Conservation (phyloP, 2,888 invertebrate genomes). For the Gasteruption jaculator region DNA sequence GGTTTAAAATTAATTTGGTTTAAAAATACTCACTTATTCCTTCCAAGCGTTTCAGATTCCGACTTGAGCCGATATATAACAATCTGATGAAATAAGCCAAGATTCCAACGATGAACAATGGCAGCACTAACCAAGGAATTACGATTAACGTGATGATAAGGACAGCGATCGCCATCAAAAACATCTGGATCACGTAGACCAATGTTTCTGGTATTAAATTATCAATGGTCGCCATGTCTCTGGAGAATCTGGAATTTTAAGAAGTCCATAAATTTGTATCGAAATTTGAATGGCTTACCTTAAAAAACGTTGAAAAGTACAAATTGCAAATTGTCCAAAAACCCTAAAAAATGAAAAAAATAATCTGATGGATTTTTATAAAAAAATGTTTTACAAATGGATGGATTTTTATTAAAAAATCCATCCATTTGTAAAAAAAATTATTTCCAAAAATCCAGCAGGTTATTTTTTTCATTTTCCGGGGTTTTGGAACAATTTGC, state of each 20-base stretch:
- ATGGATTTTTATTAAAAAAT: neutral
- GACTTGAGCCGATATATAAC: slow-evolving; percentile 73
- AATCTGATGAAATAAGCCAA: slow-evolving; percentile 71
- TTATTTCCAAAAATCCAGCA: no score
- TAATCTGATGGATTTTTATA: no score
- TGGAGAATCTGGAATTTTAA: slow-evolving; percentile 74
- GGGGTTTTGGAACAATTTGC: no score
- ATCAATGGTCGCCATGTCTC: slow-evolving; percentile 75
- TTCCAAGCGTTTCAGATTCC: slow-evolving; percentile 76
- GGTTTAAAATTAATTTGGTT: no score
- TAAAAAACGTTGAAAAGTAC: no score
- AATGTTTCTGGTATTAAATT: slow-evolving; percentile 60
- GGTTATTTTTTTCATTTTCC: no score
- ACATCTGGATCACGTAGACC: slow-evolving; percentile 67
- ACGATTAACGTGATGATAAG: slow-evolving; percentile 66
- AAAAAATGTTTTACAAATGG: neutral
- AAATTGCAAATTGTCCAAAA: no score
- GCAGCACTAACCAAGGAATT: slow-evolving; percentile 69
- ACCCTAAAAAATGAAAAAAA: no score
- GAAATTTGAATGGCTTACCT: no score
- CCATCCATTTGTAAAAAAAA: neutral
- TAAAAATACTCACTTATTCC: slow-evolving; percentile 75
- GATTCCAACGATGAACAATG: slow-evolving; percentile 63
- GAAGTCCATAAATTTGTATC: no score
- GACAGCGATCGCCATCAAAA: slow-evolving; percentile 38